These are phyloP conservation scores for Nipponia nippon DNA, from an alignment of 2,113 vertebrate genomes.

Conservation along the genomic window DNA sequence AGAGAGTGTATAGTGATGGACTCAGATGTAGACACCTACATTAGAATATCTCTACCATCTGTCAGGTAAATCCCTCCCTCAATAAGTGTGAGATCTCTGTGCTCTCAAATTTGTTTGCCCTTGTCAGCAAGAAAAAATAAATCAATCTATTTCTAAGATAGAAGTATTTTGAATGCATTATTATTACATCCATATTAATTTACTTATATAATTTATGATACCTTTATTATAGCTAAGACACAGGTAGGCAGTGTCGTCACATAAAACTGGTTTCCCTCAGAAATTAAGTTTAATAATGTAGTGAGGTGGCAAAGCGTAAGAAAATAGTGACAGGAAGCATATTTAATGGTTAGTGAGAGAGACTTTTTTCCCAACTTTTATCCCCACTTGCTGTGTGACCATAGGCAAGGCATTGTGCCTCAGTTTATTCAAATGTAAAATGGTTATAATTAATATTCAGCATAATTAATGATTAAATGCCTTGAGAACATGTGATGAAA, in stretches of 20 bases:
- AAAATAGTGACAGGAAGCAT: background rate
- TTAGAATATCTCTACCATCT: background rate
- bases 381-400: slow-evolving; percentile 8
- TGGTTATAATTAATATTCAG: slow-evolving; percentile 65
- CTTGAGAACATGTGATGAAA: slow-evolving; percentile 68
- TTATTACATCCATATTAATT: background rate
- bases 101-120: background rate
- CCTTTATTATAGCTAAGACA: background rate
- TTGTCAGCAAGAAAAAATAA: background rate
- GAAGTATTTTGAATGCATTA: background rate
- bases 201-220: background rate
- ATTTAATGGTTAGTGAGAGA: background rate
- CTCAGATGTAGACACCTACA: background rate
- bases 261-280: background rate
- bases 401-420: slow-evolving; percentile 26
- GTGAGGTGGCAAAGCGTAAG: background rate
- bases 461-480: slow-evolving; percentile 61
- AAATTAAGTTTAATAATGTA: background rate
- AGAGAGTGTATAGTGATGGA: background rate
- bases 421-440: slow-evolving; percentile 63
- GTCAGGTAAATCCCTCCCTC: background rate
- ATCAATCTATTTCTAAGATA: background rate
- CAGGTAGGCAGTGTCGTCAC: background rate
- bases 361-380: slow-evolving; percentile 1
- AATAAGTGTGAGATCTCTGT: background rate